These are phyloP conservation scores for Brachycybe producta DNA, from an alignment of 2,888 invertebrate genomes.

Conservation along the genomic window DNA sequence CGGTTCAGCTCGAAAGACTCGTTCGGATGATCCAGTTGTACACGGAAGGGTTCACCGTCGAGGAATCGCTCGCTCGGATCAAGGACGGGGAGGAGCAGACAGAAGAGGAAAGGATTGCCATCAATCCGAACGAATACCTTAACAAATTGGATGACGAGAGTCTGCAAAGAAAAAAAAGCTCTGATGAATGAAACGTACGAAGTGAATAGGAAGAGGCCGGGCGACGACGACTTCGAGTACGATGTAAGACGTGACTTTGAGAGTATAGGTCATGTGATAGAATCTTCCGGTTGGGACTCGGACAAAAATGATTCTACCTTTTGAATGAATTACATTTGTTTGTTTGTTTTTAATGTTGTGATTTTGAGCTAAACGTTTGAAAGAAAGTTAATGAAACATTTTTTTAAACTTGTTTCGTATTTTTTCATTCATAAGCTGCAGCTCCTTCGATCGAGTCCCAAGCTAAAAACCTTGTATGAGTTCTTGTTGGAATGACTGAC, in stretches of 20 bases:
- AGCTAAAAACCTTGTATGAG: too few species aligned
- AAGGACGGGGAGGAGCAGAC: too few species aligned
- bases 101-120: conserved; percentile 30
- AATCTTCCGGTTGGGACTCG: conserved; percentile 18
- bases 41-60: conserved; percentile 33
- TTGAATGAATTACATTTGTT: too few species aligned
- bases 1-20: conserved; percentile 35
- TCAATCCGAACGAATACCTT: conserved; percentile 39
- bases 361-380: too few species aligned
- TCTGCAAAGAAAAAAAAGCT: conserved; percentile 36
- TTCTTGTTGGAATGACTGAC: too few species aligned
- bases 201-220: conserved; percentile 35
- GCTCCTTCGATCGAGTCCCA: too few species aligned
- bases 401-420: too few species aligned
- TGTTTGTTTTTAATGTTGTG: too few species aligned
- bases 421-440: too few species aligned
- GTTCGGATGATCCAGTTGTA: conserved; percentile 37
- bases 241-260: conserved; percentile 35
- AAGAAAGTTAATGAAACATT: too few species aligned
- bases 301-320: conserved; percentile 14
- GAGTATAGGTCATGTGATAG: conserved; percentile 1
- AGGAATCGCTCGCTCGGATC: conserved; percentile 36
- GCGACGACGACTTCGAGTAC: conserved; percentile 38
- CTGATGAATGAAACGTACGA: conserved; percentile 38
- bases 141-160: conserved; percentile 36